phyloP scores from a whole-genome alignment of 37 sponge, comb jelly and placozoan genomes.

The Lycopodina hypogea region DNA sequence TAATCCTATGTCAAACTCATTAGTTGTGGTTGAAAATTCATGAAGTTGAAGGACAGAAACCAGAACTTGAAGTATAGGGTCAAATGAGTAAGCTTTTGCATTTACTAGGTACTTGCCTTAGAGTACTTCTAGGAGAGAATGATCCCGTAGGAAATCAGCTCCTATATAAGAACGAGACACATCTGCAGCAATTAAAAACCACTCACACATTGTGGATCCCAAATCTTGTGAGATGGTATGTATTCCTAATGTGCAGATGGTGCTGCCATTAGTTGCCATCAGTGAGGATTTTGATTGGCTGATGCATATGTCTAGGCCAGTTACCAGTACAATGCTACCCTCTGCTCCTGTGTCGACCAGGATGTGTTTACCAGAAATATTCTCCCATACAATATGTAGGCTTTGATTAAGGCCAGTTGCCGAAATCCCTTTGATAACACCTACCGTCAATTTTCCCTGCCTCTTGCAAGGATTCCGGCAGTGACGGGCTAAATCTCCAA shows the following conservation, averaged over 20 bases:
- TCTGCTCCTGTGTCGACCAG: no score
- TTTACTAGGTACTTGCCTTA: neutral
- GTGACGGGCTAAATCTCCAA: no score
- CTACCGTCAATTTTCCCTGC: no score
- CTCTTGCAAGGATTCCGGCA: no score
- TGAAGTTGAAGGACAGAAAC: neutral
- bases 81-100: neutral
- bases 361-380: no score
- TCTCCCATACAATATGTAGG: no score
- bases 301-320: neutral
- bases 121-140: neutral
- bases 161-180: neutral
- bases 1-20: neutral
- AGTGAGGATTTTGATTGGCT: neutral
- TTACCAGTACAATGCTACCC: no score
- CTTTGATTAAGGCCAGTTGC: no score
- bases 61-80: neutral
- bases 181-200: neutral
- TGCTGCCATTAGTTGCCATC: neutral
- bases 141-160: neutral
- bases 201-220: neutral
- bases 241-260: neutral
- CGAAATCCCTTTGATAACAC: neutral
- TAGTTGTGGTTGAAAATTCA: neutral
- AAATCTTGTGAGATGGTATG: neutral